A percentile compares a stretch with the other conserved stretches of the same genome.
These are phyloP conservation scores for Nyctalus aviator DNA, from an alignment of 2,797 vertebrate genomes.

Conservation along the genomic window DNA sequence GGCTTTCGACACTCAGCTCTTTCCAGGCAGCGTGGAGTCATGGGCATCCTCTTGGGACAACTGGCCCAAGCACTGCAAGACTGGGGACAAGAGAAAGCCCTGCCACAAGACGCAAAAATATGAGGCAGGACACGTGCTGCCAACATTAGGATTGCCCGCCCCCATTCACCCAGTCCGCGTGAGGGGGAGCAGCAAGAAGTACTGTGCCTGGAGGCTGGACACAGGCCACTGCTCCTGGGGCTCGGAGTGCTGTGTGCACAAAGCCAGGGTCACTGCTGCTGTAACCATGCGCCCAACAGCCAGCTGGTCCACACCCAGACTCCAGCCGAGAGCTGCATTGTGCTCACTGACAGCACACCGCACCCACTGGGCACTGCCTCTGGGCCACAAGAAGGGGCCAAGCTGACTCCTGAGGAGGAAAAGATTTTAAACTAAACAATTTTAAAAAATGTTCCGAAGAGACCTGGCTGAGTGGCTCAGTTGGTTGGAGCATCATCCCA, in stretches of 20 bases:
- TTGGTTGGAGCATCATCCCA: not conserved
- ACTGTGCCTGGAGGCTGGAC: not conserved
- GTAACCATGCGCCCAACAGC: not conserved
- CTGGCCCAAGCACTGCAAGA: not conserved
- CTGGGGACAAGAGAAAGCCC: not conserved
- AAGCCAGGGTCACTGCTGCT: not conserved
- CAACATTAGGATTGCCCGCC: not conserved
- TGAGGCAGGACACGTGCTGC: not conserved
- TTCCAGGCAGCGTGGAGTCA: not conserved
- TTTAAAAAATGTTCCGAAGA: not conserved
- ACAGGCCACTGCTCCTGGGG: not conserved
- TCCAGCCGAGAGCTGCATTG: not conserved
- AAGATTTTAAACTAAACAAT: not conserved
- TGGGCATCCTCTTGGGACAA: not conserved
- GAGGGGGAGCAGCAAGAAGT: not conserved
- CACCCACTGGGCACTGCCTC: not conserved
- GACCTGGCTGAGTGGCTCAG: not conserved
- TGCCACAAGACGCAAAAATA: not conserved
- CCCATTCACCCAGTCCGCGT: not conserved
- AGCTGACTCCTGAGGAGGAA: not conserved
- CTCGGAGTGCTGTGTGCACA: not conserved
- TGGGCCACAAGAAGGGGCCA: not conserved
- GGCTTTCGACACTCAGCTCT: not conserved
- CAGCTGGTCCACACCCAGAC: not conserved
- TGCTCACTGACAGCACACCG: not conserved